Evolutionary conservation across 2,113 vertebrate genomes (phyloP).

Genomic region (Ammospiza caudacuta): DNA sequence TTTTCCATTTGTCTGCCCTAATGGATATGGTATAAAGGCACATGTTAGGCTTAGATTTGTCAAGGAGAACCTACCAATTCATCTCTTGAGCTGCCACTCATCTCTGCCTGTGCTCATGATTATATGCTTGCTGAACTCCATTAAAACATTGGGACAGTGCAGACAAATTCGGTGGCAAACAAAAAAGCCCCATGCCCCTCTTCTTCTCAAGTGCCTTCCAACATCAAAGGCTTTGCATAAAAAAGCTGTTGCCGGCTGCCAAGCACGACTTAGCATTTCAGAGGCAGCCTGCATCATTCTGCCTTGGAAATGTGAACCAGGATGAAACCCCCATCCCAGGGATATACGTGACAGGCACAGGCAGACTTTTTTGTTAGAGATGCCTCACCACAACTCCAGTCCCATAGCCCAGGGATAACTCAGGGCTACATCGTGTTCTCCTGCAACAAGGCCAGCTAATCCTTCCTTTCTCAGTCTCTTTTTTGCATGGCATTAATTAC

Average conservation of each 20-base stretch:
- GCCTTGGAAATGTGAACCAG: not conserved
- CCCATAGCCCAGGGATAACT: not conserved
- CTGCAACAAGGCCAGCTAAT: not conserved
- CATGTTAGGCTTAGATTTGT: slow-evolving; percentile 14
- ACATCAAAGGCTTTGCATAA: not conserved
- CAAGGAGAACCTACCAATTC: slow-evolving; percentile 15
- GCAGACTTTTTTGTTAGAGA: not conserved
- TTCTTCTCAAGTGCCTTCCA: not conserved
- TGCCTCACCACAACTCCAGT: not conserved
- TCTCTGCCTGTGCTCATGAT: not conserved
- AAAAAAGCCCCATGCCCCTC: not conserved
- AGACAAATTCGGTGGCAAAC: not conserved
- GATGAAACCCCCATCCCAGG: not conserved
- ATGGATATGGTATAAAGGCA: slow-evolving; percentile 9
- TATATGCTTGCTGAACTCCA: slow-evolving; percentile 10
- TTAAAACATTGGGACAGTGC: slow-evolving; percentile 5
- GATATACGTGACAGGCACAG: not conserved
- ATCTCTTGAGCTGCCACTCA: slow-evolving; percentile 2
- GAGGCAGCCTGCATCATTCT: not conserved
- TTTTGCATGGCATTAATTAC: slow-evolving; percentile 45
- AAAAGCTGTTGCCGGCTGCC: slow-evolving; percentile 1
- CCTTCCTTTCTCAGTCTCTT: not conserved
- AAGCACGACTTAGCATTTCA: not conserved
- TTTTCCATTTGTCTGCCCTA: slow-evolving; percentile 49
- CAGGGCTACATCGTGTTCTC: not conserved